Percentiles rank a stretch among this genome's conserved stretches.
phyloP scores from a whole-genome alignment of 2,113 vertebrate species.

The Trinectes maculatus region DNA sequence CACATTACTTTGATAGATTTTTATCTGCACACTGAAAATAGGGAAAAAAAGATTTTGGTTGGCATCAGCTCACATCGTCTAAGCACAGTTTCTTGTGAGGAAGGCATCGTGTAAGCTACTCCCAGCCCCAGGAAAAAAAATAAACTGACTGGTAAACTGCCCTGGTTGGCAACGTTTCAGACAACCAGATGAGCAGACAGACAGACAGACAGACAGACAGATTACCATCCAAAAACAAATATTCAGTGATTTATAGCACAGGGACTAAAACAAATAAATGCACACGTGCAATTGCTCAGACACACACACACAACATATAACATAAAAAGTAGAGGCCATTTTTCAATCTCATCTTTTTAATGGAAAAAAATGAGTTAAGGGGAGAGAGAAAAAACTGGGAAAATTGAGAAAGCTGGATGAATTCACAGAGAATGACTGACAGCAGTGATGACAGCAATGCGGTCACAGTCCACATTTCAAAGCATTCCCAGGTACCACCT shows the following conservation, averaged over 20 bases:
- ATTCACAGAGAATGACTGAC: conserved; percentile 80
- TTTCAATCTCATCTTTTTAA: conserved; percentile 81
- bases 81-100: conserved; percentile 8
- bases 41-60: conserved; percentile 7
- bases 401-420: conserved; percentile 70
- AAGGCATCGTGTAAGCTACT: conserved; percentile 24
- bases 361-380: conserved; percentile 77
- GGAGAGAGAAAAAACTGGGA: conserved; percentile 69
- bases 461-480: conserved; percentile 74
- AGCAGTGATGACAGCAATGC: conserved; percentile 72
- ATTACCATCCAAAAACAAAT: conserved; percentile 37
- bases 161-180: conserved; percentile 49
- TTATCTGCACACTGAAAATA: conserved; percentile 31
- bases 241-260: conserved; percentile 30
- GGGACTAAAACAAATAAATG: conserved; percentile 22
- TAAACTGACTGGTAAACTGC: conserved; percentile 29
- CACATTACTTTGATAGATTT: conserved; percentile 32
- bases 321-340: conserved; percentile 56
- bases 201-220: conserved; percentile 24
- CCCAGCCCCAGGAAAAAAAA: conserved; percentile 8
- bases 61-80: conserved; percentile 1
- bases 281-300: not conserved
- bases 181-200: conserved; percentile 42
- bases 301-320: conserved; percentile 24
- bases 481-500: conserved; percentile 69